These are phyloP conservation scores for Rhizoglyphus robini DNA, from an alignment of 1,140 invertebrate genomes.

Conservation along the genomic window DNA sequence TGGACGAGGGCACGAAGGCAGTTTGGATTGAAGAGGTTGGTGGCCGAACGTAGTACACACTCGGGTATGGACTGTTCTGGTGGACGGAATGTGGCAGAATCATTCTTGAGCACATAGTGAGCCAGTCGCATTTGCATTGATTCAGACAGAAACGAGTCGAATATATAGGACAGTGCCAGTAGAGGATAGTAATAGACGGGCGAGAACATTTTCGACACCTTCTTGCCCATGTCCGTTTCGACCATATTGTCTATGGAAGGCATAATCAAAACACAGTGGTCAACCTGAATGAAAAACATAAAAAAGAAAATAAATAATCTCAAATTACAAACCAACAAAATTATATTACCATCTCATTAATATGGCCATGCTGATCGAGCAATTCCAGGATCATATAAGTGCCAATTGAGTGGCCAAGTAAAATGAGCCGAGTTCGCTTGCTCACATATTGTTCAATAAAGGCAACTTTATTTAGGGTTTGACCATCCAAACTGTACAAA, in stretches of 20 bases:
- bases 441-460: constrained; percentile 60
- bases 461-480: constrained; percentile 61
- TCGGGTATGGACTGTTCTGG: constrained; percentile 31
- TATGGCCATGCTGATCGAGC: constrained; percentile 37
- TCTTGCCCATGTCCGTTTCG: constrained; percentile 50
- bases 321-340: too few relatives aligned
- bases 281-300: too few relatives aligned
- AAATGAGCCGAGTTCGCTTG: constrained; percentile 46
- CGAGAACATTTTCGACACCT: constrained; percentile 41
- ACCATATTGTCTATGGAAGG: constrained; percentile 67
- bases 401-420: constrained; percentile 73
- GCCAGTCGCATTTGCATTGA: constrained; percentile 35
- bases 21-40: constrained; percentile 32
- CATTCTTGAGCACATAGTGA: background rate
- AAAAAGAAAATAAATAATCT: too few relatives aligned
- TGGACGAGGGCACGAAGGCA: constrained; percentile 37
- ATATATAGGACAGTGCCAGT: too few relatives aligned
- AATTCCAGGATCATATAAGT: constrained; percentile 61
- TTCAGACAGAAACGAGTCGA: constrained; percentile 44
- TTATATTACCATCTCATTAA: constrained; percentile 16
- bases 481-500: constrained; percentile 52
- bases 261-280: constrained; percentile 50
- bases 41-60: constrained; percentile 31
- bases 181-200: constrained; percentile 41
- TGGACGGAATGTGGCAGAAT: too few relatives aligned